phyloP scores from a whole-genome alignment of 37 sponge, comb jelly and placozoan genomes.

The Tethya wilhelma region DNA sequence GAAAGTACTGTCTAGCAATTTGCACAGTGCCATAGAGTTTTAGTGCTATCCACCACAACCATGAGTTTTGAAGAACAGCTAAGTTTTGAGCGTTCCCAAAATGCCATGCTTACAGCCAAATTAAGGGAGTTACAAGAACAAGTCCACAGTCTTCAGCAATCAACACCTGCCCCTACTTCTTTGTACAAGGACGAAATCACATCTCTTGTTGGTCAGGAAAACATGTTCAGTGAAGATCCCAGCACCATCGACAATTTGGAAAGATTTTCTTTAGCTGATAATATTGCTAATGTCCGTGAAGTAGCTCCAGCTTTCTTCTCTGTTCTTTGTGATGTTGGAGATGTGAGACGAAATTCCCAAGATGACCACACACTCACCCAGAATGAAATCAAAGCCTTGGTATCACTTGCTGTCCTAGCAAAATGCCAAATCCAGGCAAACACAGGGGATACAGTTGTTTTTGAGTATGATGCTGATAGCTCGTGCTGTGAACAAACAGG shows the following conservation, averaged over 20 bases:
- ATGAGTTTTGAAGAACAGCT: not conserved
- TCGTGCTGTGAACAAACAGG: slow-evolving; percentile 1
- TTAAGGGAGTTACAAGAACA: not conserved
- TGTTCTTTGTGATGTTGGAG: not conserved
- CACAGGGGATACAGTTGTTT: not conserved
- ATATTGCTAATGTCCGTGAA: not conserved
- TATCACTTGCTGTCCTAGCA: not conserved
- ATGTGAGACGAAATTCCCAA: not conserved
- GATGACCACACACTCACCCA: not conserved
- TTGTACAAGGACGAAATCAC: not conserved
- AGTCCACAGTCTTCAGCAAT: not conserved
- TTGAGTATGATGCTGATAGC: not conserved
- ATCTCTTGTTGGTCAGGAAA: not conserved
- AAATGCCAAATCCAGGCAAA: not conserved
- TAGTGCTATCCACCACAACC: not conserved
- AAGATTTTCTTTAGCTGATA: not conserved
- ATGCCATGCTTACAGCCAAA: not conserved
- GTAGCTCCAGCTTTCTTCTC: not conserved
- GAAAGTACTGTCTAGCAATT: no score
- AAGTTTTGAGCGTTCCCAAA: not conserved
- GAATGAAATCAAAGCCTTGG: not conserved
- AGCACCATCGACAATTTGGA: not conserved
- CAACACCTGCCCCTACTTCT: not conserved
- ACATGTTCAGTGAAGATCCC: not conserved
- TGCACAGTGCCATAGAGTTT: no score